Conservation (phyloP, 2,113 vertebrate species). For the Hippolais icterina region DNA sequence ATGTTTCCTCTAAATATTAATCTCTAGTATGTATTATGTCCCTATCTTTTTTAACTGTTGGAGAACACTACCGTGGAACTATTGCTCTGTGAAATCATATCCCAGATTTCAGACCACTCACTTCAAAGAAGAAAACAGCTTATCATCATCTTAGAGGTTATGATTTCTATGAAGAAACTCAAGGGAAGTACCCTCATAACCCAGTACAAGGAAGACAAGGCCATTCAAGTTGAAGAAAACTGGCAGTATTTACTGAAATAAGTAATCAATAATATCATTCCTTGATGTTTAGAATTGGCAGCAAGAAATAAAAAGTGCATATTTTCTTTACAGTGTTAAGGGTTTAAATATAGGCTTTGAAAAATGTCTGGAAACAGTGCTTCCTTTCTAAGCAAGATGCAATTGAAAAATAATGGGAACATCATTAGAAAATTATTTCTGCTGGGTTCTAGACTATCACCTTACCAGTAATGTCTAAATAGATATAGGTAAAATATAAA, state of each 20-base stretch:
- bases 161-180: neutral
- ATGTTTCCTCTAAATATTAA: neutral
- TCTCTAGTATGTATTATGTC: neutral
- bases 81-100: neutral
- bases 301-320: neutral
- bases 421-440: neutral
- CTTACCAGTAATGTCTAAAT: neutral
- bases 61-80: neutral
- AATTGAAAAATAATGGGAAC: neutral
- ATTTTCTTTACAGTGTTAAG: neutral
- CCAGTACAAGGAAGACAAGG: neutral
- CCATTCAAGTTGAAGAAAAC: neutral
- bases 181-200: neutral
- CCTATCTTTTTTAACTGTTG: neutral
- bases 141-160: neutral
- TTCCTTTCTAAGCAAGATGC: neutral
- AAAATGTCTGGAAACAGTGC: neutral
- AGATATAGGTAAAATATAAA: neutral
- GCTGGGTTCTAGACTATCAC: neutral
- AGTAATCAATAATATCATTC: neutral
- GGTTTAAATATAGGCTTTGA: neutral
- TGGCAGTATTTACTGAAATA: neutral
- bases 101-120: neutral
- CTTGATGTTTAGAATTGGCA: neutral
- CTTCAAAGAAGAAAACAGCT: neutral